Evolutionary conservation across 1,140 invertebrate species (phyloP).

Genomic region (Trichomalopsis sarcophagae): DNA sequence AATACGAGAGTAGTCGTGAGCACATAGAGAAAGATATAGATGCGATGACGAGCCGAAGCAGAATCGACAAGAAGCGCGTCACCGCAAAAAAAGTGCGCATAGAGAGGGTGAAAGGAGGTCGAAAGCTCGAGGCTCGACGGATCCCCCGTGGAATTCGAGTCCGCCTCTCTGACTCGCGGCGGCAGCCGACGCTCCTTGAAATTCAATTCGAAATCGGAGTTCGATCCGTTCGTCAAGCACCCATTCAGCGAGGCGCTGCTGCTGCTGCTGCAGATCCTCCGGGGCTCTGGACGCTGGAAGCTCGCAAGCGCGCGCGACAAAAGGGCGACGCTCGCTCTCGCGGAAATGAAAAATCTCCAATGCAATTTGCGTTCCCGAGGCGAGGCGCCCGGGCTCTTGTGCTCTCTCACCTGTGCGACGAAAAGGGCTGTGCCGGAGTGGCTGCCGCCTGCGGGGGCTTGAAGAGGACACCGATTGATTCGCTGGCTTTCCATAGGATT

Average conservation of each 20-base stretch:
- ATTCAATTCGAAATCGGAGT: conserved; percentile 48
- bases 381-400: background rate
- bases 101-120: background rate
- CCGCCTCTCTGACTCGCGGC: background rate
- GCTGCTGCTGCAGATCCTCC: background rate
- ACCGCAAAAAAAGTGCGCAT: background rate
- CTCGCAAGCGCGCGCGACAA: background rate
- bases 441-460: background rate
- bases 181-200: conserved; percentile 11
- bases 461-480: background rate
- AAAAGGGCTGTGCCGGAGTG: background rate
- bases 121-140: background rate
- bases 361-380: conserved; percentile 25
- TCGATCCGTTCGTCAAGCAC: conserved; percentile 47
- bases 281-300: background rate
- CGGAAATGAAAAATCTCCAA: conserved; percentile 46
- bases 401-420: background rate
- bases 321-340: conserved; percentile 3
- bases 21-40: background rate
- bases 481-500: background rate
- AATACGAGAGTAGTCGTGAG: background rate
- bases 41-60: background rate
- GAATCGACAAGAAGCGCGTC: background rate
- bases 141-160: conserved; percentile 27
- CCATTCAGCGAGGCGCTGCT: conserved; percentile 20